Evolutionary conservation across 2,888 invertebrate genomes (phyloP).

Genomic region (Orthosia cruda): DNA sequence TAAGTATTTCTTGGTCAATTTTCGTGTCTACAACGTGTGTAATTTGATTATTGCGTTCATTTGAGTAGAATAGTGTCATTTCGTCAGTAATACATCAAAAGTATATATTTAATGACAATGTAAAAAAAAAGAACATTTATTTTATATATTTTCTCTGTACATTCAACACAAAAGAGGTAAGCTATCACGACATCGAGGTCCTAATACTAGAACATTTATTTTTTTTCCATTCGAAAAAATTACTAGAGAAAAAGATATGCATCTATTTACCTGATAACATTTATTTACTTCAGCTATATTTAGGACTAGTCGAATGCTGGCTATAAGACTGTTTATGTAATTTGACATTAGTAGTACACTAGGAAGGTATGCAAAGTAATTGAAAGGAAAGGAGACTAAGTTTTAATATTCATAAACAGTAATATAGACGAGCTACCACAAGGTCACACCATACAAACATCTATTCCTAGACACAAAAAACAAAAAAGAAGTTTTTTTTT

Average conservation of each 20-base stretch:
- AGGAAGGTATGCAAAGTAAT: conserved; percentile 54
- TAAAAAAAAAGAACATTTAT: conserved; percentile 55
- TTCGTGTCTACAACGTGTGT: conserved; percentile 65
- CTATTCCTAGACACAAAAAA: conserved; percentile 80
- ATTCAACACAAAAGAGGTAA: conserved; percentile 80
- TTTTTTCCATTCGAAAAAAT: conserved; percentile 89
- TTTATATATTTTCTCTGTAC: conserved; percentile 71
- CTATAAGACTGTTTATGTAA: conserved; percentile 85
- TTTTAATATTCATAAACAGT: conserved; percentile 77
- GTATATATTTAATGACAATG: conserved; percentile 40
- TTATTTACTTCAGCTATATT: conserved; percentile 84
- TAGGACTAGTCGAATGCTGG: conserved; percentile 78
- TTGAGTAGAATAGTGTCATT: conserved; percentile 76
- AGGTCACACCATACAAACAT: conserved; percentile 85
- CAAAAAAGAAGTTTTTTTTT: conserved; percentile 68
- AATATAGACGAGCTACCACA: conserved; percentile 79
- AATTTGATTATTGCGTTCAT: conserved; percentile 62
- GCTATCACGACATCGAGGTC: conserved; percentile 89
- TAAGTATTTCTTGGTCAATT: conserved; percentile 54
- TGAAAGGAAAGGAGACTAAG: conserved; percentile 51
- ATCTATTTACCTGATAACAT: conserved; percentile 90
- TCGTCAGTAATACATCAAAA: conserved; percentile 68
- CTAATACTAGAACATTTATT: conserved; percentile 88
- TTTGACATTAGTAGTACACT: conserved; percentile 65
- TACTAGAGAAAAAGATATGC: conserved; percentile 91